Evolutionary conservation across 2,888 invertebrate genomes (phyloP).

Genomic region (Tipula confusa): DNA sequence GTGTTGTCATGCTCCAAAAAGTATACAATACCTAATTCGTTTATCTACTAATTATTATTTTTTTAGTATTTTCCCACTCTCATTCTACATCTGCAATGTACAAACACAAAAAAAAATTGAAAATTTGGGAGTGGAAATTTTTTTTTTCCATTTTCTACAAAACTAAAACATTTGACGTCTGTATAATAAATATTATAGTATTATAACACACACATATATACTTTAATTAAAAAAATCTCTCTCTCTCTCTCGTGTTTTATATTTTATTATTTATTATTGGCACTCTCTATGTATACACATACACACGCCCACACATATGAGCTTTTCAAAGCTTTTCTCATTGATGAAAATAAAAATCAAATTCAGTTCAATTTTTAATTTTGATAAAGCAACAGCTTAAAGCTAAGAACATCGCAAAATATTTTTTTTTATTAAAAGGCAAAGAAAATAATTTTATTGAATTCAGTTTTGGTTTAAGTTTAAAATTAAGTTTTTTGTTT

Average conservation of each 20-base stretch:
- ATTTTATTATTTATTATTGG: too few species aligned
- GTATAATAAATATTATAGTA: not conserved
- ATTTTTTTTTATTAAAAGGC: not conserved
- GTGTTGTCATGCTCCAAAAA: not conserved
- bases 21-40: not conserved
- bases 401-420: not conserved
- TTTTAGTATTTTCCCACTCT: not conserved
- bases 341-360: not conserved
- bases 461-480: not conserved
- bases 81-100: not conserved
- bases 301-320: not conserved
- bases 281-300: not conserved
- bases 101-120: not conserved
- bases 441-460: not conserved
- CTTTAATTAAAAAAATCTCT: not conserved
- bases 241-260: not conserved
- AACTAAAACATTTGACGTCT: not conserved
- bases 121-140: not conserved
- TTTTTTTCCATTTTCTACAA: not conserved
- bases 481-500: not conserved
- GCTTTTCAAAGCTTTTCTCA: not conserved
- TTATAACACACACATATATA: not conserved
- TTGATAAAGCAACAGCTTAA: not conserved
- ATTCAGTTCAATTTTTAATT: not conserved
- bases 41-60: too few species aligned